Conservation (phyloP, 2,113 vertebrate species). For the Sigmodon hispidus region DNA sequence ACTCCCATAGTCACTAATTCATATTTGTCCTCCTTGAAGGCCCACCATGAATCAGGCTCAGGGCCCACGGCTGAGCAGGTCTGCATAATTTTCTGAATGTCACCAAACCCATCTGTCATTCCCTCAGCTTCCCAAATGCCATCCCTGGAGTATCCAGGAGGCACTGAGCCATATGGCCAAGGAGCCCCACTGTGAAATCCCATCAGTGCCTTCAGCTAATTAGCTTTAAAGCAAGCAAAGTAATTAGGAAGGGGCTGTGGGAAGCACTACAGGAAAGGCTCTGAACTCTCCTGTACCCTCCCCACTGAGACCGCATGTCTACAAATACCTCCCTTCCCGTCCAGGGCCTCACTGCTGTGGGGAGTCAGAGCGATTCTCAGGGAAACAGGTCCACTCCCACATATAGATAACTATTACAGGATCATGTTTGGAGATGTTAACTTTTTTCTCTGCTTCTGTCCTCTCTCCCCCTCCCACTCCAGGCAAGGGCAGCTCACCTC, state of each 20-base stretch:
- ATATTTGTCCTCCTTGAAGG: fast-evolving
- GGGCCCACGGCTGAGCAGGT: constrained; percentile 18
- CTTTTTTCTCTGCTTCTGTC: not conserved
- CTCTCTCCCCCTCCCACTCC: not conserved
- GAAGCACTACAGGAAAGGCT: not conserved
- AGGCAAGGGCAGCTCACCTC: not conserved
- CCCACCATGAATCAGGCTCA: not conserved
- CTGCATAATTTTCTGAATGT: constrained; percentile 70
- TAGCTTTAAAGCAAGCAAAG: constrained; percentile 70
- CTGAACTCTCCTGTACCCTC: not conserved
- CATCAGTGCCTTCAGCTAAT: constrained; percentile 62
- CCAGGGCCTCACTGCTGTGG: fast-evolving
- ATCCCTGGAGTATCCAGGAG: constrained; percentile 29
- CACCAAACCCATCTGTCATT: constrained; percentile 73
- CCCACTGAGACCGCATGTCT: not conserved
- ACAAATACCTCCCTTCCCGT: not conserved
- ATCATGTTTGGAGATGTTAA: not conserved
- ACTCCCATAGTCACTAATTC: constrained; percentile 1
- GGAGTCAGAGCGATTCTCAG: not conserved
- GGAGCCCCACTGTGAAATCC: constrained; percentile 62
- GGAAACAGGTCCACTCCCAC: not conserved
- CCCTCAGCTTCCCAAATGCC: constrained; percentile 30
- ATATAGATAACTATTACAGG: fast-evolving
- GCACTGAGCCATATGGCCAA: constrained; percentile 64
- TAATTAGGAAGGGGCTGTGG: constrained; percentile 63